Evolutionary conservation across 2,888 invertebrate genomes (phyloP), one percentile per base, ranked within the genome.

Genomic region (Dysmachus trigonus): DNA sequence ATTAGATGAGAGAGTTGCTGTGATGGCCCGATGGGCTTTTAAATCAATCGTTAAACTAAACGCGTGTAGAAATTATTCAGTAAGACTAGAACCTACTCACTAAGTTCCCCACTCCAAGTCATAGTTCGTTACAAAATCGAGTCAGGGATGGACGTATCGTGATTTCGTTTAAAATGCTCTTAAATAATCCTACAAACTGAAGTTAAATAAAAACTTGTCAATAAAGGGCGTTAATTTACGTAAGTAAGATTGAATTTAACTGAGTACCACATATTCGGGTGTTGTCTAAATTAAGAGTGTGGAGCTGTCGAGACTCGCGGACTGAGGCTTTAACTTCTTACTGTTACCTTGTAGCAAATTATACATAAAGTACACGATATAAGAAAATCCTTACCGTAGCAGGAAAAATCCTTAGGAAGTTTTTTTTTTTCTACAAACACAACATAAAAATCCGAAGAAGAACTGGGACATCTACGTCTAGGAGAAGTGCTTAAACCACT

Each of bases 61-160:
- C 5, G 6, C 2, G 15, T 71, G 13, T 51, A 47, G 35, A 87
- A 87, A 87, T 88, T 88, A 89, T 88, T 88, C 89, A 88, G 88
- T 88, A 87, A 87, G 88, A 89, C 89, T 89, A 89, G 89, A 89
- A 88, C 88, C 88, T 89, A 88, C 88, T 87, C 89, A 87, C 88
- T 88, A 89, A 88, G 87, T 87, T 87, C 87, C 87, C 87, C 71
- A 47, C 83, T 72, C 79, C 53, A 47, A 22, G 8, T 30, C 18
- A 33, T 62, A 85, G 33, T 41, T 47, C 62, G 30, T 79, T 85
- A 86, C 47, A 72, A 86, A 72, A 72, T 38, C 71, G 76, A 85
- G 86, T 87, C 85, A 86, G 86, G 88, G 88, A 88, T 89, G 89
- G 89, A 89, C 89, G 89, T 89, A 88, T 89, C 88, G 87, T 88